Evolutionary conservation across 2,113 vertebrate species (phyloP).

Genomic region (Aegotheles bennettii): DNA sequence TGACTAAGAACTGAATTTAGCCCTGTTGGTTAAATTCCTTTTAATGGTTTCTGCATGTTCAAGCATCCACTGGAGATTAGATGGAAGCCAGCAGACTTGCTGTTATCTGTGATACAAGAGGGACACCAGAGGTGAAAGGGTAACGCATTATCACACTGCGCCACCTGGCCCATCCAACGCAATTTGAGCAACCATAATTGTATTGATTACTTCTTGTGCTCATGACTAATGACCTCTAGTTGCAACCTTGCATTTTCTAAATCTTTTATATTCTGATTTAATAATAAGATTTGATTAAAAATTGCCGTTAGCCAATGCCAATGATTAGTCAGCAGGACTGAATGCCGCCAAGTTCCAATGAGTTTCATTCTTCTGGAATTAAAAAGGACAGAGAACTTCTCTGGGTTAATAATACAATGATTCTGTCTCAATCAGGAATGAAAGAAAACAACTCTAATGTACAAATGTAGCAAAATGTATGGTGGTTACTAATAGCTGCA

Average conservation of each 20-base stretch:
- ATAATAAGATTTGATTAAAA: conserved; percentile 68
- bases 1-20: neutral
- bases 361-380: conserved; percentile 58
- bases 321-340: conserved; percentile 54
- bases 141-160: conserved; percentile 24
- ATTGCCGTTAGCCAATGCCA: conserved; percentile 60
- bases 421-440: conserved; percentile 39
- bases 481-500: neutral
- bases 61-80: neutral
- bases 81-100: neutral
- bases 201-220: conserved; percentile 62
- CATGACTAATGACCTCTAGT: conserved; percentile 60
- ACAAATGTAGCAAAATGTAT: conserved; percentile 28
- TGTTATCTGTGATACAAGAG: neutral
- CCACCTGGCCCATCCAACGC: conserved; percentile 53
- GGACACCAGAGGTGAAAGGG: conserved; percentile 49
- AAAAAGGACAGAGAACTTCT: conserved; percentile 57
- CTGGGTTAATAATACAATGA: conserved; percentile 37
- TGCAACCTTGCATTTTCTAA: conserved; percentile 61
- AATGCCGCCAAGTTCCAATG: conserved; percentile 37
- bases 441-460: conserved; percentile 27
- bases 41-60: neutral
- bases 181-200: conserved; percentile 40
- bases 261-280: conserved; percentile 58
- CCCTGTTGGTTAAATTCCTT: neutral